Evolutionary conservation across 1,140 invertebrate genomes (phyloP), one percentile per base, ranked within the genome.

Genomic region (Meloidogyne hapla): DNA sequence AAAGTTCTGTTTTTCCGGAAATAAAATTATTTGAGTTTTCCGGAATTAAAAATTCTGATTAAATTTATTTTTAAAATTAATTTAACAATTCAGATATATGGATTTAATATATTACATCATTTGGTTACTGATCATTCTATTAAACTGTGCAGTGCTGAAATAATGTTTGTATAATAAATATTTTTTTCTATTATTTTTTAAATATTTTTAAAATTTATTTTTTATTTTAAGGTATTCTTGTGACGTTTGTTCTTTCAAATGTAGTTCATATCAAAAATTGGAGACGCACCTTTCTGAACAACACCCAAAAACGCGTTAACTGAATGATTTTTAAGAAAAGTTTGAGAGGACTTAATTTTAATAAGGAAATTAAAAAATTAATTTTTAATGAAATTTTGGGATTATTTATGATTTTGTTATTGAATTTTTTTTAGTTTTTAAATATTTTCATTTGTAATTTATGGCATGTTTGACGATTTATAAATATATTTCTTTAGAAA

Each of bases 91-190:
- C 81, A 82, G 81, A 71, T 84, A 42, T 85, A 80, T 73, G 83
- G 83, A 8, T 85, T 87, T 78, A 85, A 85, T 74, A 85, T 85
- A 56, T 72, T 85, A 4, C 85, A 87, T 69, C 84, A 85, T 76
- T 67, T 85, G 63, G 85, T 81, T n/a, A 67, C 75, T 15, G 84
- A 86, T 67, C 84, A 85, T 69, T 48, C 82, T 40, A 65, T 69
- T 28, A 56, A 83, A 64, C 48, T 83, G 13, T 80, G 81, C 63
- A 77, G 45, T 5, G 73, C 79, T 15, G 79, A 81, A 56, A 80
- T 80, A 25, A 77, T 81, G 79, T 79, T 68, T 56, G n/a, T n/a
- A 8, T 45, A n/a, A 33, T 6, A 33, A 33, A 6, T 5, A 33
- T 33, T 33, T 6, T 33, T 33, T 33, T 33, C 9, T 33, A 8